Conservation (phyloP, 2,797 vertebrate genomes). For the Phyllotis vaccarum region DNA sequence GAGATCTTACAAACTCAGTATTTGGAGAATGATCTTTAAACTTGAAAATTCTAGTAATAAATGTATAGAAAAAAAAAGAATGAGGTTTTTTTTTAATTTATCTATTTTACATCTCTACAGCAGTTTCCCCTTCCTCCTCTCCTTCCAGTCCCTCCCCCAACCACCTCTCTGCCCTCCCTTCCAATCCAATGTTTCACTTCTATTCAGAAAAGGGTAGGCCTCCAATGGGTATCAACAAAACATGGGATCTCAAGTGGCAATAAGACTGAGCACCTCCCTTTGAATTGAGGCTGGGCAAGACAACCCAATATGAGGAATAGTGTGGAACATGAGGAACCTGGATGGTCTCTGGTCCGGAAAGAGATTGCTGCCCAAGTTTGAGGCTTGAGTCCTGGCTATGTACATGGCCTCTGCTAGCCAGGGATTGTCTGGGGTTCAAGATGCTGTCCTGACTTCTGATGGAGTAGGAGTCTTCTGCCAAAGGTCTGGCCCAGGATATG, state of each 20-base stretch:
- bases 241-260: background rate
- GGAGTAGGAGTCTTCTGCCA: background rate
- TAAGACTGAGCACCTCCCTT: background rate
- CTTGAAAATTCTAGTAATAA: background rate
- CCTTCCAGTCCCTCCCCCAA: background rate
- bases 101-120: background rate
- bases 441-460: background rate
- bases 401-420: background rate
- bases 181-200: background rate
- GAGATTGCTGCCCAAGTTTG: background rate
- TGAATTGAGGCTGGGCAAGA: background rate
- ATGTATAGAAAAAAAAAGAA: background rate
- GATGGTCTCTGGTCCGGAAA: background rate
- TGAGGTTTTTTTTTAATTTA: background rate
- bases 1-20: slow-evolving; percentile 5
- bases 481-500: background rate
- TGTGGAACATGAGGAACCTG: background rate
- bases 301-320: background rate
- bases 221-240: background rate
- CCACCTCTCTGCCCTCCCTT: background rate
- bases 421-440: background rate
- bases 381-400: background rate
- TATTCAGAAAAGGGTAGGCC: background rate
- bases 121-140: background rate
- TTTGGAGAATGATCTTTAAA: slow-evolving; percentile 32